Evolutionary conservation across 2,888 invertebrate genomes (phyloP).

Genomic region (Lymantria monacha): DNA sequence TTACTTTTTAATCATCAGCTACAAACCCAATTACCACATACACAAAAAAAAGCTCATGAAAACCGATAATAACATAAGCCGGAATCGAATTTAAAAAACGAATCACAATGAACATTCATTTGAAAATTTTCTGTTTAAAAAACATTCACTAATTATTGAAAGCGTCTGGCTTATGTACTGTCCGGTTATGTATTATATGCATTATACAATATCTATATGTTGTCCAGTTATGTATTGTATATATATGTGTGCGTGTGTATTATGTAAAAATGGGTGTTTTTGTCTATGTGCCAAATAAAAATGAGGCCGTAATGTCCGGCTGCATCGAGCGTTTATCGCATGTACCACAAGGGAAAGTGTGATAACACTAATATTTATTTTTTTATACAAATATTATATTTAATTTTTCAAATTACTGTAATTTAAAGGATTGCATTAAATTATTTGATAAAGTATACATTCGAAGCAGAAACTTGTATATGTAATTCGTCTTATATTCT

Average conservation of each 20-base stretch:
- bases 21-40: not conserved
- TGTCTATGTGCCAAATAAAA: conserved; percentile 82
- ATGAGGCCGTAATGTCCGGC: conserved; percentile 80
- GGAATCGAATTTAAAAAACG: conserved; percentile 60
- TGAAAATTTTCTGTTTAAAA: conserved; percentile 76
- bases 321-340: conserved; percentile 71
- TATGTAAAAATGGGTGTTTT: conserved; percentile 77
- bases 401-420: no score
- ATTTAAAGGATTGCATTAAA: no score
- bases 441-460: no score
- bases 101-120: conserved; percentile 70
- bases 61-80: conserved; percentile 34
- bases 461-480: no score
- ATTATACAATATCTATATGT: conserved; percentile 17
- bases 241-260: conserved; percentile 52
- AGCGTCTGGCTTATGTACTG: conserved; percentile 54
- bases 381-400: not conserved
- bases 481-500: no score
- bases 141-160: conserved; percentile 77
- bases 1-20: not conserved
- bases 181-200: conserved; percentile 38
- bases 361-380: conserved; percentile 36
- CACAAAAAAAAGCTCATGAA: conserved; percentile 11
- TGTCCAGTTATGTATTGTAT: conserved; percentile 21
- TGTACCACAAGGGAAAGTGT: conserved; percentile 33